Evolutionary conservation across 2,888 invertebrate species (phyloP).

Genomic region (Metellina segmentata): DNA sequence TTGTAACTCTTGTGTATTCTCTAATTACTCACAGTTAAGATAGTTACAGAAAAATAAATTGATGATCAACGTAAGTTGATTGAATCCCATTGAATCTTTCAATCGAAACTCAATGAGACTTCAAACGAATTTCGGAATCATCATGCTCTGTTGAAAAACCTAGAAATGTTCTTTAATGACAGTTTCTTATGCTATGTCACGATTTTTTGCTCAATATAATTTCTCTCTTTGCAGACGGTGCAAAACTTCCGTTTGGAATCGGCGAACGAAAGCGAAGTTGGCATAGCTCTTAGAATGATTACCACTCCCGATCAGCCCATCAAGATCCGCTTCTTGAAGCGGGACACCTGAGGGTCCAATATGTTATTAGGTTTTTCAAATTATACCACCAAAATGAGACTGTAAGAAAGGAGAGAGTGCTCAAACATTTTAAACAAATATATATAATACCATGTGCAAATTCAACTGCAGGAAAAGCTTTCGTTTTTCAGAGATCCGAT

Average conservation of each 20-base stretch:
- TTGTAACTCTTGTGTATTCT: too few species aligned
- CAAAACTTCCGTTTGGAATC: conserved; percentile 79
- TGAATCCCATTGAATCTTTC: too few species aligned
- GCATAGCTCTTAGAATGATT: conserved; percentile 78
- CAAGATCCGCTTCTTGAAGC: conserved; percentile 17
- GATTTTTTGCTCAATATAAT: neutral
- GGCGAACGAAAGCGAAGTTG: conserved; percentile 78
- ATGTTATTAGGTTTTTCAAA: neutral
- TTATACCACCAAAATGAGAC: neutral
- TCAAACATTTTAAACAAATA: too few species aligned
- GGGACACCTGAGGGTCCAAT: conserved; percentile 11
- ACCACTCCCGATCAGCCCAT: conserved; percentile 78
- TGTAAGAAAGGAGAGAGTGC: too few species aligned
- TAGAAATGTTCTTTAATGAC: too few species aligned
- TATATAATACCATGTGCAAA: too few species aligned
- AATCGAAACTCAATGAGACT: neutral
- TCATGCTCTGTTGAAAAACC: neutral
- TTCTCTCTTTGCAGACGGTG: conserved; percentile 79
- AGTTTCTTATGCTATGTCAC: too few species aligned
- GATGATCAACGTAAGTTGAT: too few species aligned
- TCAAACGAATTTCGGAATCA: neutral
- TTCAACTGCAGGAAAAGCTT: too few species aligned
- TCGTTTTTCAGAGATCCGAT: too few species aligned
- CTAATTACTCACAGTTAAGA: too few species aligned
- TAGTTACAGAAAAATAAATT: too few species aligned